phyloP scores from a whole-genome alignment of 2,797 vertebrate genomes.

The Sciaenops ocellatus region DNA sequence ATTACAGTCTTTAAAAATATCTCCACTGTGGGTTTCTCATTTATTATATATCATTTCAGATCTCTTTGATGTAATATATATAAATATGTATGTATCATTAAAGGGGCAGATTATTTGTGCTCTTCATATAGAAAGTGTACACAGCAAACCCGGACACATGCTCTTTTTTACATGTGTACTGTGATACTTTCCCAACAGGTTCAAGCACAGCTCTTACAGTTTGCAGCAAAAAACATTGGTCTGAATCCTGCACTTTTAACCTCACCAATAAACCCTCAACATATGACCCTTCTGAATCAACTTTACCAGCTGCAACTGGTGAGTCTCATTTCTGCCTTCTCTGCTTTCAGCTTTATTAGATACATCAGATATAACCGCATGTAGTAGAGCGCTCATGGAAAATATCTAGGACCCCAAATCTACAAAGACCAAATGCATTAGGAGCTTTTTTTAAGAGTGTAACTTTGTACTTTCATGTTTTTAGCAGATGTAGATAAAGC shows the following conservation, averaged over 20 bases:
- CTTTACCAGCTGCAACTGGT: constrained; percentile 99
- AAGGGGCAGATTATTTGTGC: neutral
- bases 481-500: neutral
- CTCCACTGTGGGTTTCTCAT: constrained; percentile 7
- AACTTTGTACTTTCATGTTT: constrained; percentile 6
- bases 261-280: constrained; percentile 99
- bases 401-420: neutral
- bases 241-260: constrained; percentile 99
- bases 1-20: constrained; percentile 7
- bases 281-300: constrained; percentile 99
- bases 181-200: constrained; percentile 86
- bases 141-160: neutral
- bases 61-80: neutral
- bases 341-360: constrained; percentile 12
- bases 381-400: neutral
- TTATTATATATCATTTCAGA: constrained; percentile 21
- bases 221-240: constrained; percentile 99
- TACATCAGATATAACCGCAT: neutral
- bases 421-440: neutral
- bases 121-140: neutral
- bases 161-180: constrained; percentile 7
- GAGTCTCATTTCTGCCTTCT: constrained; percentile 71
- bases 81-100: neutral
- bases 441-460: neutral
- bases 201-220: constrained; percentile 99